Base-by-base conservation (phyloP, 2,797 vertebrate genomes). In the Apodemus agrarius region DNA sequence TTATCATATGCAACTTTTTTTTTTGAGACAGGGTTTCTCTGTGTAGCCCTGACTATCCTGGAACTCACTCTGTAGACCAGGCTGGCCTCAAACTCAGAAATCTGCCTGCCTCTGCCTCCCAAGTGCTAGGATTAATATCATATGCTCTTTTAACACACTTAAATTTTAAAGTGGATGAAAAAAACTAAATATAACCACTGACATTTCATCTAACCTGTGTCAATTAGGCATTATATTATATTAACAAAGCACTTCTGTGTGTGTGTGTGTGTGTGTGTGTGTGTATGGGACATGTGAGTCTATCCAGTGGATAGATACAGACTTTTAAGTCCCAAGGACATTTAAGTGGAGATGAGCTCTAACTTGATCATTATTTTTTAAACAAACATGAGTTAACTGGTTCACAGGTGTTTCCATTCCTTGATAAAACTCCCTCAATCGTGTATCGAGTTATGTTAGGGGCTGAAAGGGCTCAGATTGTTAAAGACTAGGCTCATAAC, bases 301-400 rank as follows among this genome's bases (percentile, higher is more conserved):
- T n/a, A 46, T 46, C 13, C 75, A n/a, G 78, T 46, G 8, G n/a
- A 59, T 22, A 88, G 37, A 89, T 16, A 83, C 57, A 87, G 40
- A 52, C 46, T 87, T 89, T 67, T 34, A 94, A 94, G 91, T 37
- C 57, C 37, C 74, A 79, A 69, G 14, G 46, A 49, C 19, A 13
- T 90, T 11, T 57, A 31, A 89, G 92, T 34, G 88, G 69, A 93
- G 96, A 91, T 40, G 7, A 54, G 89, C 46, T 86, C 82, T 46
- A 87, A 59, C 52, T 63, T 72, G 76, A 90, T 94, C 19, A 83
- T 13, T 91, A 46, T 82, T 94, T 96, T 92, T 65, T 49, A 81
- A 96, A 92, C 34, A 92, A 95, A 57, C n/a, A 88, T 9, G 75
- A 80, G 31, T 83, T 79, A 94, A 61, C 52, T 72, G 54, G 74